Conservation (phyloP, 2,888 invertebrate species). For the Alviniconcha strummeri region DNA sequence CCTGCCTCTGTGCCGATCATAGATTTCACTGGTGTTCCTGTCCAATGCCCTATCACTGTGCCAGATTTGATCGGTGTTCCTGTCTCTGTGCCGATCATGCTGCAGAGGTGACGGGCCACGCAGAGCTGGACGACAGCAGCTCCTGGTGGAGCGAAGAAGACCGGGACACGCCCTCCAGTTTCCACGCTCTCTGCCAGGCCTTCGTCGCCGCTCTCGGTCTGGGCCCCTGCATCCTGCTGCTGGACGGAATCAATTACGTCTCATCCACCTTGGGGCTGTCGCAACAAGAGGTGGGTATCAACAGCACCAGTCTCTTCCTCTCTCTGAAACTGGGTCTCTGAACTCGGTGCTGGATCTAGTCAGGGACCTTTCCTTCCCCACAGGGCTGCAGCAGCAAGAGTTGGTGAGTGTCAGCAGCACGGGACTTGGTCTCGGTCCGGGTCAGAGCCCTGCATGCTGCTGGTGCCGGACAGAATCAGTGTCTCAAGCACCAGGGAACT, state of each 20-base stretch:
- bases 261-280: slow-evolving; percentile 34
- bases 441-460: too few relatives aligned
- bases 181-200: slow-evolving; percentile 60
- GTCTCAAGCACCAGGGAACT: too few relatives aligned
- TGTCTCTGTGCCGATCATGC: too few relatives aligned
- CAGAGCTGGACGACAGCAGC: slow-evolving; percentile 1
- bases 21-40: too few relatives aligned
- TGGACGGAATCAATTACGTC: slow-evolving; percentile 70
- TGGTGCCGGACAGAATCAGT: too few relatives aligned
- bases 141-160: slow-evolving; percentile 32
- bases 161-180: slow-evolving; percentile 37
- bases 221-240: slow-evolving; percentile 67
- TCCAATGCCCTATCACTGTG: too few relatives aligned
- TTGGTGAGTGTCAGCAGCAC: background rate
- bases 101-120: slow-evolving; percentile 22
- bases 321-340: background rate
- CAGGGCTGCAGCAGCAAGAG: background rate
- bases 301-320: background rate
- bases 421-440: too few relatives aligned
- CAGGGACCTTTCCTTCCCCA: too few relatives aligned
- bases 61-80: too few relatives aligned
- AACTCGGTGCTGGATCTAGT: too few relatives aligned
- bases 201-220: slow-evolving; percentile 64
- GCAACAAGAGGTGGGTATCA: slow-evolving; percentile 22
- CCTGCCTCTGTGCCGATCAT: too few relatives aligned